Evolutionary conservation across 1,140 invertebrate genomes (phyloP), one percentile per base, ranked within the genome.

Genomic region (Micrasema minimum): DNA sequence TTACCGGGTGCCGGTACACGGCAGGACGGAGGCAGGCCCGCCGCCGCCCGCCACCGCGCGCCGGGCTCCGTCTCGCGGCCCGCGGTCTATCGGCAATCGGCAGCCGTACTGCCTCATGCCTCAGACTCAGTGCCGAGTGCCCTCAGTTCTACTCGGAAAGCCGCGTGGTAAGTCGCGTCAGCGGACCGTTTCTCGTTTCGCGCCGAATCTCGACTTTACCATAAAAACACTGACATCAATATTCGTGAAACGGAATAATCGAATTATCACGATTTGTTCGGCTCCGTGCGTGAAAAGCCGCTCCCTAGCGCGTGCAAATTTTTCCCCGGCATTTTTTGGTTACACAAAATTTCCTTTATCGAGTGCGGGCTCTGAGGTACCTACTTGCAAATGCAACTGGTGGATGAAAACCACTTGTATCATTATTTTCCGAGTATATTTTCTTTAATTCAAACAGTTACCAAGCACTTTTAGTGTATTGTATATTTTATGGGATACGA

Each of bases 381-480:
- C n/a, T n/a, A n/a, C n/a, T n/a, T n/a, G 31, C 31, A 35, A 57
- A n/a, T 16, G 53, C 53, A 57, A 57, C 53, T 16, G 26, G 53
- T 37, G 53, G 53, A 31, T 57, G 53, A n/a, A n/a, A n/a, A n/a
- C n/a, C 53, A 37, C 5, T 51, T 23, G 50, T 51, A 45, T n/a
- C n/a, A n/a, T n/a, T n/a, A n/a, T n/a, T n/a, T n/a, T n/a, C n/a
- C n/a, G n/a, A n/a, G n/a, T n/a, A n/a, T n/a, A n/a, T n/a, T n/a
- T n/a, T n/a, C n/a, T n/a, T n/a, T n/a, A n/a, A n/a, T n/a, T n/a
- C n/a, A n/a, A n/a, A n/a, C n/a, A n/a, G n/a, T n/a, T n/a, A n/a
- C n/a, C n/a, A n/a, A n/a, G n/a, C n/a, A n/a, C n/a, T n/a, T n/a
- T n/a, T n/a, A n/a, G n/a, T n/a, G n/a, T n/a, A n/a, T n/a, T n/a